Evolutionary conservation across 2,113 vertebrate genomes (phyloP).

Genomic region (Coreoperca whiteheadi): DNA sequence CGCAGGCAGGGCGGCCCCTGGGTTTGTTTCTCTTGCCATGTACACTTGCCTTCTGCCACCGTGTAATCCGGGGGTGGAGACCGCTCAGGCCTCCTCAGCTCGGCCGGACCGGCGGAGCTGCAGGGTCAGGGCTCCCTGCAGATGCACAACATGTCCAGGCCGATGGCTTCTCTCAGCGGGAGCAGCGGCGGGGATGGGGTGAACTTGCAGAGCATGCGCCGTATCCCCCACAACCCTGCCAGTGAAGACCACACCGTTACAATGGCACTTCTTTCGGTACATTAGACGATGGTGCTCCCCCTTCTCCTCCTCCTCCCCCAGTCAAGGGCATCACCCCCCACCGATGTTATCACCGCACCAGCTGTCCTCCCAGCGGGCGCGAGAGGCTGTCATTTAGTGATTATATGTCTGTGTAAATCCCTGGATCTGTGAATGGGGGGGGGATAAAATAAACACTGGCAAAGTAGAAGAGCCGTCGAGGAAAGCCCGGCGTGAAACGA

Average conservation of each 20-base stretch:
- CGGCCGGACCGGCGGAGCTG: conserved; percentile 42
- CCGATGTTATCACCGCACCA: conserved; percentile 47
- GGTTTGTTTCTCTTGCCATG: conserved; percentile 45
- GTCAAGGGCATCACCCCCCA: conserved; percentile 73
- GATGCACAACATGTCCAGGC: conserved; percentile 29
- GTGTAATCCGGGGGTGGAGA: conserved; percentile 49
- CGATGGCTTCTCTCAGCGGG: conserved; percentile 36
- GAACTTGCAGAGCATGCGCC: conserved; percentile 24
- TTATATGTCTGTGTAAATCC: not conserved
- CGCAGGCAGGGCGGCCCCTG: conserved; percentile 20
- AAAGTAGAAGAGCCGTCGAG: not conserved
- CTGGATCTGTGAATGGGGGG: not conserved
- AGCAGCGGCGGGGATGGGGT: conserved; percentile 18
- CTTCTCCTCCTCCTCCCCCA: conserved; percentile 41
- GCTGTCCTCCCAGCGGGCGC: conserved; percentile 54
- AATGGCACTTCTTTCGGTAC: conserved; percentile 19
- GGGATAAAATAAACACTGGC: not conserved
- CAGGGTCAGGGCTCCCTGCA: conserved; percentile 29
- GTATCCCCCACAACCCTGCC: conserved; percentile 56
- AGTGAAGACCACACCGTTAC: conserved; percentile 40
- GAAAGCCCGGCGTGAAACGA: not conserved
- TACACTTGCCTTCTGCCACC: conserved; percentile 52
- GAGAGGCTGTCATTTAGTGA: conserved; percentile 30
- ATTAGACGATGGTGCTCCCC: conserved; percentile 10
- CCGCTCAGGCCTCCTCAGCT: conserved; percentile 55